Percentiles rank a stretch among this genome's conserved stretches.
Conservation (phyloP, 2,888 invertebrate genomes). For the Netelia virgata region DNA sequence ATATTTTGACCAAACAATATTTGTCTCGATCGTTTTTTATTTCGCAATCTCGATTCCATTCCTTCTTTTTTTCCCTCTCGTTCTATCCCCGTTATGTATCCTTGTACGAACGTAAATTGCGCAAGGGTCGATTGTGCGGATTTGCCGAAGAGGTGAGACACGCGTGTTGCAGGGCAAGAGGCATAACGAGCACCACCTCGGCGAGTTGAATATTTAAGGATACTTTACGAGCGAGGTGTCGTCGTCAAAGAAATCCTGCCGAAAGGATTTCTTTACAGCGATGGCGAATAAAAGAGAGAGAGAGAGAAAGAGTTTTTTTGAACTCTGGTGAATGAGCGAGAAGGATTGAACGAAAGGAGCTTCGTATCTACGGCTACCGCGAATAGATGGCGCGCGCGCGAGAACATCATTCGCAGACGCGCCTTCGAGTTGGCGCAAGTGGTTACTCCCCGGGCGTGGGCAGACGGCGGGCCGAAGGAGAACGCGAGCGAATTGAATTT, state of each 20-base stretch:
- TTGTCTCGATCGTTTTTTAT: slow-evolving; percentile 47
- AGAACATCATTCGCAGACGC: slow-evolving; percentile 54
- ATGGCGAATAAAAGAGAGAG: slow-evolving; percentile 40
- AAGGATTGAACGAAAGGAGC: slow-evolving; percentile 23
- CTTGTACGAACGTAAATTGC: slow-evolving; percentile 55
- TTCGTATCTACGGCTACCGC: slow-evolving; percentile 48
- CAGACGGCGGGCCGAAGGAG: slow-evolving; percentile 64
- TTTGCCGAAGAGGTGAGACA: slow-evolving; percentile 48
- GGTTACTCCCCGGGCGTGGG: slow-evolving; percentile 70
- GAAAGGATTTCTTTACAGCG: slow-evolving; percentile 60
- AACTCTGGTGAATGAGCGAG: neutral
- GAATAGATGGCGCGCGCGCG: slow-evolving; percentile 58
- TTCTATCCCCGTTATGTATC: neutral
- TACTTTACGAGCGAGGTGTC: slow-evolving; percentile 69
- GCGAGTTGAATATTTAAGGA: slow-evolving; percentile 58
- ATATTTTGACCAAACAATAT: slow-evolving; percentile 56
- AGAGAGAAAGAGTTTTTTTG: neutral
- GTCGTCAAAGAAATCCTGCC: slow-evolving; percentile 62
- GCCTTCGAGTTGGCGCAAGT: slow-evolving; percentile 66
- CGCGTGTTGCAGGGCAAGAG: slow-evolving; percentile 7
- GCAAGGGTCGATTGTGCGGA: slow-evolving; percentile 40
- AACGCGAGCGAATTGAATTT: slow-evolving; percentile 82
- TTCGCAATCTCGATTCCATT: slow-evolving; percentile 23
- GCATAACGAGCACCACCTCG: slow-evolving; percentile 13
- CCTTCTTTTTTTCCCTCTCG: slow-evolving; percentile 6